Conservation (phyloP, 1,140 invertebrate species). For the Drosophila orena region DNA sequence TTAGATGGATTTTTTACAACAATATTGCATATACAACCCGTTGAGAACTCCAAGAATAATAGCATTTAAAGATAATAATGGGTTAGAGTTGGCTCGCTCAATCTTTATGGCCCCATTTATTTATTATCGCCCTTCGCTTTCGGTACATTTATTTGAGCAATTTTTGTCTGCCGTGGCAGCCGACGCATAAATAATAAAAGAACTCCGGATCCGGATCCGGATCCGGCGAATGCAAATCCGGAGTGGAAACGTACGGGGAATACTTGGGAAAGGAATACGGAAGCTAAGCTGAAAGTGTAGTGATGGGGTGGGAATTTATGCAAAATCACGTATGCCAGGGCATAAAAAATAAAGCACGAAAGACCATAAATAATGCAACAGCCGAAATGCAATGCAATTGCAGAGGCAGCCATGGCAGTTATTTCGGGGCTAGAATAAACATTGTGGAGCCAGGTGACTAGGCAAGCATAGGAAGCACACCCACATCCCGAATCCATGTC, state of each 20-base stretch:
- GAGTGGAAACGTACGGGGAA: conserved; percentile 2
- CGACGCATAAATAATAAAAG: conserved; percentile 49
- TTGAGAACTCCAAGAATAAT: too few relatives aligned
- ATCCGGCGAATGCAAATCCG: conserved; percentile 33
- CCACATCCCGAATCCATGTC: conserved; percentile 33
- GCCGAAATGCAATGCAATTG: conserved; percentile 61
- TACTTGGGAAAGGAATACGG: conserved; percentile 5
- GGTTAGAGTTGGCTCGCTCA: conserved; percentile 21
- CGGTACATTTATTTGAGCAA: conserved; percentile 53
- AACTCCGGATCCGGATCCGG: conserved; percentile 16
- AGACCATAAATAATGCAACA: conserved; percentile 67
- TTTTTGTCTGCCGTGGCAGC: conserved; percentile 39
- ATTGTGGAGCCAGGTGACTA: conserved; percentile 18
- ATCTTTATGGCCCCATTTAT: conserved; percentile 48
- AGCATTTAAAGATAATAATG: conserved; percentile 20
- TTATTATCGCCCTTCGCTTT: conserved; percentile 44
- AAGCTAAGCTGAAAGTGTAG: conserved; percentile 33
- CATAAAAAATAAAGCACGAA: conserved; percentile 56
- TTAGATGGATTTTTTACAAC: neutral
- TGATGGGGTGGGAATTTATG: conserved; percentile 44
- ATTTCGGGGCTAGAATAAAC: conserved; percentile 26
- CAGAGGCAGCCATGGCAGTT: conserved; percentile 4
- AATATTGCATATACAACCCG: too few relatives aligned
- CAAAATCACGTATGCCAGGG: conserved; percentile 62
- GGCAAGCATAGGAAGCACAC: conserved; percentile 10